Base-by-base conservation (phyloP, 2,113 vertebrate species). In the Petrocephalus microphthalmus region DNA sequence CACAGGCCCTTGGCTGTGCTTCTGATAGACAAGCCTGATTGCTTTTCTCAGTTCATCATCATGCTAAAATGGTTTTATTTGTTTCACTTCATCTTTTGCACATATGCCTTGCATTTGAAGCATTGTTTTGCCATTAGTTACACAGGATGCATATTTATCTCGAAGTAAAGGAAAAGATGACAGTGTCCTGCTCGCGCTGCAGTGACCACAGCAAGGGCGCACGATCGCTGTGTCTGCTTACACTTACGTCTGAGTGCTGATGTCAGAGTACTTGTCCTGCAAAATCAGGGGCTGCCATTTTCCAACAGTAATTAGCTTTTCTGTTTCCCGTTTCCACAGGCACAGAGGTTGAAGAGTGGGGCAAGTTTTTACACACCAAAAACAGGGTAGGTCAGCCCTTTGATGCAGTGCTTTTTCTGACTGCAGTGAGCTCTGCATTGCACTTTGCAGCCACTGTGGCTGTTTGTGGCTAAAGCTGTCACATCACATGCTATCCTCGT, bases 321-420 rank as follows among this genome's bases (percentile, higher is more conserved):
- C 20, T 84, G 81, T 10, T 84, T 3, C 94, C 90, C 91, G 93
- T 92, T 95, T 53, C 52, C 87, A 22, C 93, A 99, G 98, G 97
- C 88, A 95, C 97, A 64, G 97, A 99, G 89, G 96, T 96, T 89
- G 97, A 98, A 90, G 98, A 99, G 92, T 99, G 98, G 98, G 98
- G 98, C 82, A 99, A 99, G 95, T 99, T 99, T 92, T 95, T 99
- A 88, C 98, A 99, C 95, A 99, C 98, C 89, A 99, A 99, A 96
- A 98, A 96, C 94, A 99, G 99, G 98, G 98, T 99, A 96, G 8
- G 57, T 60, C 67, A 33, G 67, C 25, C 67, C 67, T 64, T 64
- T 25, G 13, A 54, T 17, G 15, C 3, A 13, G 8, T 64, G 60
- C n/a, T 11, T 2, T 64, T 64, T 64, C 57, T 64, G n/a, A 25